A percentile compares a stretch with the other conserved stretches of the same genome.
These are phyloP conservation scores for Halichondria panicea DNA, from an alignment of 37 sponge, comb jelly and placozoan species.

Conservation along the genomic window DNA sequence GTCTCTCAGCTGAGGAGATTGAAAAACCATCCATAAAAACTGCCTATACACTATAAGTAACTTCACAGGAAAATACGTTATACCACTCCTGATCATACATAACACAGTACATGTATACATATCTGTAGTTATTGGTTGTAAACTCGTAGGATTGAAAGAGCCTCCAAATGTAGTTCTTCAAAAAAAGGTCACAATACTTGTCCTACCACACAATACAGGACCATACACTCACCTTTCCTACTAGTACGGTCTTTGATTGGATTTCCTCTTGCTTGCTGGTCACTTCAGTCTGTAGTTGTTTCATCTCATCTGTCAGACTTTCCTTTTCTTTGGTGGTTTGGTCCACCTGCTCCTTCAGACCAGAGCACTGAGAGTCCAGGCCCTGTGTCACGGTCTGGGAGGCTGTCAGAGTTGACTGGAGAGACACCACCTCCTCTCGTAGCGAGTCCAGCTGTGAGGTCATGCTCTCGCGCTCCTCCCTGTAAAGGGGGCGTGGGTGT, in stretches of 20 bases:
- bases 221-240: slow-evolving; percentile 42
- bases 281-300: slow-evolving; percentile 2
- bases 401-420: slow-evolving; percentile 19
- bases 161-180: no score
- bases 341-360: not conserved
- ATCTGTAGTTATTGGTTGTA: no score
- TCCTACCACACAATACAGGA: no score
- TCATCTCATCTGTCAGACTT: not conserved
- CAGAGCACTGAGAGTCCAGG: not conserved
- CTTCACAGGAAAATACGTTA: no score
- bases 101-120: no score
- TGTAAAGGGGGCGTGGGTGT: no score
- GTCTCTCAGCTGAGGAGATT: slow-evolving; percentile 32
- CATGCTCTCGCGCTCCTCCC: slow-evolving; percentile 52
- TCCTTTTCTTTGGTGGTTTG: not conserved
- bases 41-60: no score
- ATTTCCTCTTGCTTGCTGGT: slow-evolving; percentile 19
- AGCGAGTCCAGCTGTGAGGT: slow-evolving; percentile 19
- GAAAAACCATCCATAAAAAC: not conserved
- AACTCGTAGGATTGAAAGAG: no score
- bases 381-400: slow-evolving; percentile 20
- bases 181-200: no score
- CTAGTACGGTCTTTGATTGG: slow-evolving; percentile 21
- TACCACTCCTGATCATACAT: no score
- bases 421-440: slow-evolving; percentile 13